Base-by-base conservation (phyloP, 2,888 invertebrate species). In the Schrankia costaestrigalis region DNA sequence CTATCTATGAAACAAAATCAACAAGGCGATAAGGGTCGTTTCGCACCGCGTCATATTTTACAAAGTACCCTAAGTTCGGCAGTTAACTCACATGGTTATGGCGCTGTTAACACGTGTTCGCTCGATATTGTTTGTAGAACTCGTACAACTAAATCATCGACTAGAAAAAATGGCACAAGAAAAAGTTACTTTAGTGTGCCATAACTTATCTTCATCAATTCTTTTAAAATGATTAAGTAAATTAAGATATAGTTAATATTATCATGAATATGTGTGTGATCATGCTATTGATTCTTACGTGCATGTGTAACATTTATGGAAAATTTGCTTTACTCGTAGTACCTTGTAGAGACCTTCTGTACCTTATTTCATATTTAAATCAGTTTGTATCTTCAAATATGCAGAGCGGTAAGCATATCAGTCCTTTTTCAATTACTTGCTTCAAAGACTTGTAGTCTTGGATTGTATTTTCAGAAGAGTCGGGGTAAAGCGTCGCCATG, bases 71-170 rank as follows among this genome's bases (percentile, higher is more conserved):
- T 75, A 87, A 86, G 81, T 86, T 85, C 61, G 75, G 84, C 86
- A 82, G 85, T 86, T 86, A 84, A 75, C 77, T 70, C 64, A 63
- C 71, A 67, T 71, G 73, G 80, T 84, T 84, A 86, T 84, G 74
- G 80, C 73, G 67, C 68, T 82, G 84, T 85, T 85, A 86, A 85
- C 86, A 87, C 85, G 82, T 86, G 86, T 78, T 81, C 76, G 66
- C 65, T 71, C 65, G 77, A 80, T 80, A 78, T 76, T 78, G 79
- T 78, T 71, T 70, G 71, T 69, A 68, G 38, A 39, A 34, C 66
- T 63, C 41, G 43, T 52, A 49, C 52, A 63, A 77, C 73, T 79
- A 79, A 76, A 78, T 72, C 72, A 74, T 71, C 50, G 65, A 56
- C 59, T 50, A 46, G 58, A 47, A 59, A 71, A 72, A 71, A 65